A percentile compares a stretch with the other conserved stretches of the same genome.
Conservation (phyloP, 2,797 vertebrate genomes). For the Dryobates pubescens region DNA sequence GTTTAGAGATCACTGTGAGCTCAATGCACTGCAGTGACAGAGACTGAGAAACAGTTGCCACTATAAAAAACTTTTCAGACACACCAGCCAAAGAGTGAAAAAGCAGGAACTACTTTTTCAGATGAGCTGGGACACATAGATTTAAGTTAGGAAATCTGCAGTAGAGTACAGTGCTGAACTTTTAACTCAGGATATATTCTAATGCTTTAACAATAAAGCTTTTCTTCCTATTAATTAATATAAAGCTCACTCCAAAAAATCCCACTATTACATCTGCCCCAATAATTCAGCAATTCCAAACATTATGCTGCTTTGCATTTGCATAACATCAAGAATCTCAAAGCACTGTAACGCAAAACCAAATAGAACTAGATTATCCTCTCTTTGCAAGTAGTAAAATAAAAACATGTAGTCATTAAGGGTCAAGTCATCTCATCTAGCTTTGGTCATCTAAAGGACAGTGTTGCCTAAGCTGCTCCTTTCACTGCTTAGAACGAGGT, state of each 20-base stretch:
- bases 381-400: background rate
- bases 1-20: background rate
- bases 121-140: background rate
- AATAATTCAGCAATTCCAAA: conserved; percentile 16
- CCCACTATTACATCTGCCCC: background rate
- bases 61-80: background rate
- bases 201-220: conserved; percentile 14
- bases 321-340: background rate
- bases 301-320: background rate
- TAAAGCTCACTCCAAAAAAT: background rate
- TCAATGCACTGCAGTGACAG: background rate
- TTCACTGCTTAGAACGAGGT: background rate
- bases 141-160: background rate
- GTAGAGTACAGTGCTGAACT: background rate
- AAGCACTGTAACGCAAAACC: background rate
- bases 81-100: background rate
- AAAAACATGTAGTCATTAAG: background rate
- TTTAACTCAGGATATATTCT: background rate
- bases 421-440: background rate
- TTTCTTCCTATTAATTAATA: conserved; percentile 4
- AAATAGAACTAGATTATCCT: background rate
- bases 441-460: background rate
- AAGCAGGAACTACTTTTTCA: background rate
- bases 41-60: background rate
- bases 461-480: background rate